Percentiles rank a stretch among this genome's conserved stretches.
phyloP scores from a whole-genome alignment of 2,797 vertebrate genomes.

The Myotis myotis region DNA sequence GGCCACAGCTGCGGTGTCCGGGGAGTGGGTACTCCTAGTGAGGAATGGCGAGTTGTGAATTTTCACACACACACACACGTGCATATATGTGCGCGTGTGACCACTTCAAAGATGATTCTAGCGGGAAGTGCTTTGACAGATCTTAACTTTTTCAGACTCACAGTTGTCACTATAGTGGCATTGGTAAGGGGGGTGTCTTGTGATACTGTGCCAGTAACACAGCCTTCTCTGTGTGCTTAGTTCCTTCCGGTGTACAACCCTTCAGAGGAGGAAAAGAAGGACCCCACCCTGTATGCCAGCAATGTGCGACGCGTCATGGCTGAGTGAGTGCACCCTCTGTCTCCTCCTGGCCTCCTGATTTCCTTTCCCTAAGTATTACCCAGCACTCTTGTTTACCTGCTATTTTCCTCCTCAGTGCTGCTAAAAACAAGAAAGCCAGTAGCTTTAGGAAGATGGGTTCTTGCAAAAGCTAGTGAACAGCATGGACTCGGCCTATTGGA shows the following conservation, averaged over 20 bases:
- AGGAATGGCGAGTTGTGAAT: accelerated
- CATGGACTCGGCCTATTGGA: accelerated
- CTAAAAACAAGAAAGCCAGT: accelerated
- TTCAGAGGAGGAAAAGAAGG: conserved; percentile 94
- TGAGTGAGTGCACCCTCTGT: conserved; percentile 86
- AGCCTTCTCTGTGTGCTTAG: conserved; percentile 83
- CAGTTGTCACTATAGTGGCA: accelerated
- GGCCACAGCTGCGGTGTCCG: not conserved
- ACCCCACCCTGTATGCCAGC: conserved; percentile 93
- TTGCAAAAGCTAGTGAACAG: not conserved
- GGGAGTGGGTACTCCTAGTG: accelerated
- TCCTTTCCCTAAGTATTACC: accelerated
- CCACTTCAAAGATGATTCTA: accelerated
- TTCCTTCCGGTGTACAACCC: conserved; percentile 96
- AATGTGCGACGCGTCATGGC: conserved; percentile 97
- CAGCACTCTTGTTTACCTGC: not conserved
- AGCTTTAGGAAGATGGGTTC: not conserved
- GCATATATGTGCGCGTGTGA: accelerated
- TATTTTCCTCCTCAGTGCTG: not conserved
- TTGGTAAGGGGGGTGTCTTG: not conserved
- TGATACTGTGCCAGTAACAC: accelerated
- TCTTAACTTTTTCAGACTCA: not conserved
- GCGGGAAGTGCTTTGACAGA: accelerated
- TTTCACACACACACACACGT: accelerated
- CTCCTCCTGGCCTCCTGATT: accelerated